Conservation (phyloP, 2,113 vertebrate species). For the Typhlomys cinereus region DNA sequence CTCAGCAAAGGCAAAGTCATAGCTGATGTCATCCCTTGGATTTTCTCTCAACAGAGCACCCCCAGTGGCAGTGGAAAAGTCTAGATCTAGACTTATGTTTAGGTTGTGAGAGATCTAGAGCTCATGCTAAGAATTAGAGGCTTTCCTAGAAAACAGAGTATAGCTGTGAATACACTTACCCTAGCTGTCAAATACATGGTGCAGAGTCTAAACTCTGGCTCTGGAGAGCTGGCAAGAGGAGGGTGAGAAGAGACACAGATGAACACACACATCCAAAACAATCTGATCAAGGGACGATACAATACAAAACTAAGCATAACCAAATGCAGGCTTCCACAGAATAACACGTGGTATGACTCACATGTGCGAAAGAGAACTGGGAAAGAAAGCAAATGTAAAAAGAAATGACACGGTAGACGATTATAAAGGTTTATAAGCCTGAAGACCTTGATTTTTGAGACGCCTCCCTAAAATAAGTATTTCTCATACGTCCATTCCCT, state of each 20-base stretch:
- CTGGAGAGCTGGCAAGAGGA: background rate
- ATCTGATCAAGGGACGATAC: background rate
- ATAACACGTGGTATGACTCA: background rate
- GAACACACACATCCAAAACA: background rate
- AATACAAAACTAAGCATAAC: background rate
- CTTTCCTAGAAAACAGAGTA: background rate
- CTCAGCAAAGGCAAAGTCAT: background rate
- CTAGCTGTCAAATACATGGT: background rate
- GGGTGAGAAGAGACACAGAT: background rate
- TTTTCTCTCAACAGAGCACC: background rate
- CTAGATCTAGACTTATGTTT: background rate
- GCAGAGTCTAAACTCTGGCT: background rate
- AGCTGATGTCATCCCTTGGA: background rate
- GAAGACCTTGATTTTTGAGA: background rate
- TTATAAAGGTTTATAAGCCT: slow-evolving; percentile 22
- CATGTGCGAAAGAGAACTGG: background rate
- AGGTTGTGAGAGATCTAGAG: background rate
- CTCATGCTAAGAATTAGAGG: background rate
- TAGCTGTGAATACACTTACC: background rate
- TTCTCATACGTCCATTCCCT: background rate
- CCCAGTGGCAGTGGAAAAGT: background rate
- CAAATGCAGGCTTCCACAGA: background rate
- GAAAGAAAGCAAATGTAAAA: background rate
- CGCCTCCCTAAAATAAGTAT: background rate
- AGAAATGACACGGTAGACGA: background rate